Evolutionary conservation across 2,797 vertebrate species (phyloP).

Genomic region (Coregonus sp.): DNA sequence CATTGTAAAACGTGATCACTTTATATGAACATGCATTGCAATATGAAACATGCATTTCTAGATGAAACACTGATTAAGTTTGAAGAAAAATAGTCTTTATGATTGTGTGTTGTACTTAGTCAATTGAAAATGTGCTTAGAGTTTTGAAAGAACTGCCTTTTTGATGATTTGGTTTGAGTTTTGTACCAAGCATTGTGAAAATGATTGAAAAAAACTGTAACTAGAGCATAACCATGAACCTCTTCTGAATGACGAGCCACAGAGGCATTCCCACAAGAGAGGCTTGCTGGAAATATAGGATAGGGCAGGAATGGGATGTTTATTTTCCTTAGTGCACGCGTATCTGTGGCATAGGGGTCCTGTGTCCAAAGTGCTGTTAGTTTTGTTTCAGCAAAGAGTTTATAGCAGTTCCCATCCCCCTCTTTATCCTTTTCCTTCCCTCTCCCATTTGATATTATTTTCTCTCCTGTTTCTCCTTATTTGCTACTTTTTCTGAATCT

Average conservation of each 20-base stretch:
- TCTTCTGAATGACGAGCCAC: constrained; percentile 52
- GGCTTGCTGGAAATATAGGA: constrained; percentile 62
- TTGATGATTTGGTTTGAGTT: too few species aligned
- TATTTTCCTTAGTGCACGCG: constrained; percentile 73
- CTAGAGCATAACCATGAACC: constrained; percentile 51
- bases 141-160: too few species aligned
- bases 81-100: too few species aligned
- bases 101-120: too few species aligned
- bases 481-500: neutral
- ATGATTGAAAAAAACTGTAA: neutral
- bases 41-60: too few species aligned
- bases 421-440: constrained; percentile 8
- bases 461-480: constrained; percentile 36
- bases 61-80: too few species aligned
- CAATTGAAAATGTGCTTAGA: too few species aligned
- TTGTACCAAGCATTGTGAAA: too few species aligned
- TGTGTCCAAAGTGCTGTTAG: constrained; percentile 38
- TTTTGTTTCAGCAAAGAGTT: constrained; percentile 62
- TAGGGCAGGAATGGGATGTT: constrained; percentile 70
- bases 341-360: constrained; percentile 71
- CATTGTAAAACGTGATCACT: too few species aligned
- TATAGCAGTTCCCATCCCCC: constrained; percentile 64
- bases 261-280: constrained; percentile 61
- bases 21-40: too few species aligned
- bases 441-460: constrained; percentile 11